Evolutionary conservation across 2,113 vertebrate genomes (phyloP).

Genomic region (Anarrhichthys ocellatus): DNA sequence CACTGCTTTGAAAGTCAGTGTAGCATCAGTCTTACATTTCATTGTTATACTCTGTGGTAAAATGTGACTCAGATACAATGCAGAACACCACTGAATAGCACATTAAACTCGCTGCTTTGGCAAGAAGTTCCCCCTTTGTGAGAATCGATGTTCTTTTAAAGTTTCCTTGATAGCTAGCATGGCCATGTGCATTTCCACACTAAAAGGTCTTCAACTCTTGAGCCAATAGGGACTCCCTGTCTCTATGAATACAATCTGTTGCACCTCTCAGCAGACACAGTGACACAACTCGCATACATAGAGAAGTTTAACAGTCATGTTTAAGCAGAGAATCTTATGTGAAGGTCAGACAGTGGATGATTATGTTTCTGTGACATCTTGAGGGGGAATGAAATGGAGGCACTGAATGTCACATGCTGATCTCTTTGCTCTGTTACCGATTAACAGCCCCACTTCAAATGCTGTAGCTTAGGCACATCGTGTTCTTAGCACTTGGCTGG

Average conservation of each 20-base stretch:
- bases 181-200: not conserved
- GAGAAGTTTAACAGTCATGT: not conserved
- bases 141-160: not conserved
- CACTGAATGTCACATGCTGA: constrained; percentile 18
- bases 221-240: not conserved
- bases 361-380: constrained; percentile 9
- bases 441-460: constrained; percentile 19
- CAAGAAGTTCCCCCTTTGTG: not conserved
- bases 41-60: constrained; percentile 2
- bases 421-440: constrained; percentile 4
- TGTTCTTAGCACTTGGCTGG: constrained; percentile 5
- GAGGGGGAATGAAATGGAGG: constrained; percentile 10
- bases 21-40: not conserved
- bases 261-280: no score
- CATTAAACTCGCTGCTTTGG: not conserved
- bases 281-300: not conserved
- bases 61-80: not conserved
- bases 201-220: not conserved
- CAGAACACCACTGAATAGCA: not conserved
- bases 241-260: not conserved
- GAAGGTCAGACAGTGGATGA: not conserved
- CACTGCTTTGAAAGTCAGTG: not conserved
- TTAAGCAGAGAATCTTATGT: not conserved
- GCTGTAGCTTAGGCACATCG: not conserved
- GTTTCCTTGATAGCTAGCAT: no score